These are phyloP conservation scores for Parnassius mnemosyne DNA, from an alignment of 2,888 invertebrate genomes.

Conservation along the genomic window DNA sequence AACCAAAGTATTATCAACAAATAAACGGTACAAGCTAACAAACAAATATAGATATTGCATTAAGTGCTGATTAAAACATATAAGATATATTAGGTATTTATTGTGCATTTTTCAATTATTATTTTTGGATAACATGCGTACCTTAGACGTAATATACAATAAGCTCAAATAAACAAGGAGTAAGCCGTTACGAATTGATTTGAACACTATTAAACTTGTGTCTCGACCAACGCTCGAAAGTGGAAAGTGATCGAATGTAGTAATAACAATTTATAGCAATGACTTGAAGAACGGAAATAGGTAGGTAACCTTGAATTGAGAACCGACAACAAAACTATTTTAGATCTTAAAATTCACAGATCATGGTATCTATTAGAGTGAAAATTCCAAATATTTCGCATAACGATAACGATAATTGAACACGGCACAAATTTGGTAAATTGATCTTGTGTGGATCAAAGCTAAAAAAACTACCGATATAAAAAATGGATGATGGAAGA, in stretches of 20 bases:
- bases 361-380: conserved; percentile 1
- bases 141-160: too few relatives aligned
- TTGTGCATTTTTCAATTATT: too few relatives aligned
- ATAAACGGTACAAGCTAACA: too few relatives aligned
- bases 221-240: conserved; percentile 9
- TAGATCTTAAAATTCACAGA: background rate
- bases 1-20: too few relatives aligned
- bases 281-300: conserved; percentile 35
- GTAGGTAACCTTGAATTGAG: conserved; percentile 15
- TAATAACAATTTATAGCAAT: conserved; percentile 36
- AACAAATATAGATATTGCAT: too few relatives aligned
- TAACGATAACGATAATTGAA: conserved; percentile 4
- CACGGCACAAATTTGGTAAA: background rate
- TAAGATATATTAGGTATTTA: too few relatives aligned
- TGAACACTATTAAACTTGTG: conserved; percentile 4
- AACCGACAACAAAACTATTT: background rate
- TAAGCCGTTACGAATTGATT: too few relatives aligned
- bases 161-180: too few relatives aligned
- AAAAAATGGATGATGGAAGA: background rate
- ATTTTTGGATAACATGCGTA: too few relatives aligned
- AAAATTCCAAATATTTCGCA: background rate
- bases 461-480: background rate
- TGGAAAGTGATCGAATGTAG: conserved; percentile 36
- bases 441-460: background rate
- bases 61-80: too few relatives aligned